phyloP scores from a whole-genome alignment of 2,888 invertebrate genomes.

The Pantelozetes paolii region DNA sequence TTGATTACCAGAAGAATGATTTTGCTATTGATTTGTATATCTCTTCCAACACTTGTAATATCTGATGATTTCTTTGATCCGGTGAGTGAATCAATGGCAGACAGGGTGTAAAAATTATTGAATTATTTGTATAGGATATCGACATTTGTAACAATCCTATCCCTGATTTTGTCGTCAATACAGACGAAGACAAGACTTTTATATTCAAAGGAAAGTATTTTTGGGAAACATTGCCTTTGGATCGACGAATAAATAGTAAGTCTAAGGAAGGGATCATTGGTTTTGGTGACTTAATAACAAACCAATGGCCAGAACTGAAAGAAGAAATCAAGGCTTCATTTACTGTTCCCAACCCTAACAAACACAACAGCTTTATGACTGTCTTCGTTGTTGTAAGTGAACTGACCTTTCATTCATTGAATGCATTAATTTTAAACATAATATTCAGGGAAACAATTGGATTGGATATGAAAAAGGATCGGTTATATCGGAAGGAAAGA shows the following conservation, averaged over 20 bases:
- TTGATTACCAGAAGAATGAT: too few species aligned
- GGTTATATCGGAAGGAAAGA: not conserved
- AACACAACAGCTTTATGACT: not conserved
- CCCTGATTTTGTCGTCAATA: not conserved
- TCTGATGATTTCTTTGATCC: too few species aligned
- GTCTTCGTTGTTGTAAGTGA: not conserved
- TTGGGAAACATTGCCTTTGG: too few species aligned
- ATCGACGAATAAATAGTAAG: not conserved
- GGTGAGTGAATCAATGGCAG: too few species aligned
- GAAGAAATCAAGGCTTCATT: not conserved
- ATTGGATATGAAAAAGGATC: not conserved
- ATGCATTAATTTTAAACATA: not conserved
- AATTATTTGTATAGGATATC: too few species aligned
- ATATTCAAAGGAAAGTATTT: slow-evolving; percentile 15
- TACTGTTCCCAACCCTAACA: not conserved
- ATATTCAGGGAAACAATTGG: not conserved
- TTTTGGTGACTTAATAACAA: not conserved
- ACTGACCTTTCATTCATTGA: too few species aligned
- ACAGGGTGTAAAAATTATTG: too few species aligned
- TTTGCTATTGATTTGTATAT: too few species aligned
- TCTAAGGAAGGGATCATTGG: not conserved
- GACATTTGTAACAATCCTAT: not conserved
- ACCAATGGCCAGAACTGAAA: not conserved
- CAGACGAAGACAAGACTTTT: not conserved
- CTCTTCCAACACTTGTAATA: too few species aligned